Percentiles rank a stretch among this genome's conserved stretches.
These are phyloP conservation scores for Bovichtus variegatus DNA, from an alignment of 2,797 vertebrate genomes.

Conservation along the genomic window DNA sequence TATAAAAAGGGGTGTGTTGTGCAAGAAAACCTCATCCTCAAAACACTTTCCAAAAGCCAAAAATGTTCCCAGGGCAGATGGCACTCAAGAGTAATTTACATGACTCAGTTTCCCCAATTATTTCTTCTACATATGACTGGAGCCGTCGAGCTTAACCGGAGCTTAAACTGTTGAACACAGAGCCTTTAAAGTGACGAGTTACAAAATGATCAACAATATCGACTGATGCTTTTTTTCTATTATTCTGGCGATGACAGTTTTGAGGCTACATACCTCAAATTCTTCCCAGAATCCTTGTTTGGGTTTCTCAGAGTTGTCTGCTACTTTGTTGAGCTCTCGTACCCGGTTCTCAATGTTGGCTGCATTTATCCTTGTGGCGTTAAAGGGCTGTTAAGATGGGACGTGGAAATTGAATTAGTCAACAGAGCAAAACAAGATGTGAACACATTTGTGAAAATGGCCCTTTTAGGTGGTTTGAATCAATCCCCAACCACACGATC, in stretches of 20 bases:
- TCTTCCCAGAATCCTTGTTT: slow-evolving; percentile 95
- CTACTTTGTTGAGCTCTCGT: slow-evolving; percentile 91
- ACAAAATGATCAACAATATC: background rate
- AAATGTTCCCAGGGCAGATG: background rate
- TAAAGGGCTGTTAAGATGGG: slow-evolving; percentile 85
- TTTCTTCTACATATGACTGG: background rate
- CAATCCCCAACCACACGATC: no score
- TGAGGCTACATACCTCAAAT: slow-evolving; percentile 87
- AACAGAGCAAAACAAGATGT: slow-evolving; percentile 9
- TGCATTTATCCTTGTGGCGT: slow-evolving; percentile 90
- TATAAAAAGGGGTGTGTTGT: background rate
- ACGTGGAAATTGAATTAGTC: slow-evolving; percentile 13
- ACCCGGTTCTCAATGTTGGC: slow-evolving; percentile 91
- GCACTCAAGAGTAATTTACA: background rate
- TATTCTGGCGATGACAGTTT: background rate
- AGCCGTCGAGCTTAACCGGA: background rate
- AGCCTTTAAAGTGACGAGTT: slow-evolving; percentile 1
- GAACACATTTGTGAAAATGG: background rate
- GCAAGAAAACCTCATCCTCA: background rate
- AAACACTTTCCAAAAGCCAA: background rate
- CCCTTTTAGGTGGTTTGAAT: background rate
- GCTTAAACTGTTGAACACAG: background rate
- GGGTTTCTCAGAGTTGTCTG: slow-evolving; percentile 90
- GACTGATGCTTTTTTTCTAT: background rate
- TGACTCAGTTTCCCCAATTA: background rate